Evolutionary conservation across 2,113 vertebrate genomes (phyloP), one percentile per base, ranked within the genome.

Genomic region (Syngnathus typhle): DNA sequence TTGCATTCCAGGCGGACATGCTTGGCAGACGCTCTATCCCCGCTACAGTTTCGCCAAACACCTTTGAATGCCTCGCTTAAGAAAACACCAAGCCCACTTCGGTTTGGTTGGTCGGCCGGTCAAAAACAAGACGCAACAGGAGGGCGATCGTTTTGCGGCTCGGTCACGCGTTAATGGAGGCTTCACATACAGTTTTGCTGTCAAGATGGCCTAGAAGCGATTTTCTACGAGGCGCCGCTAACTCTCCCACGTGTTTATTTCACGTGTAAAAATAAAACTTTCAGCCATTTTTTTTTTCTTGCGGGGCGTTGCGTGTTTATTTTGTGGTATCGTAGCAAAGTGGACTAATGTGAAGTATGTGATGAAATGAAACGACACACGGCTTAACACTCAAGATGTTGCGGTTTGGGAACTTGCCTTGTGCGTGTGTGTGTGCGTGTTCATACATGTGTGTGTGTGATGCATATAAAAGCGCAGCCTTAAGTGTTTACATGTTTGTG

Each of bases 351-450:
- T 77, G 75, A 78, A 84, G 78, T 84, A 73, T 74, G 84, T 87
- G 83, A 87, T 88, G 87, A 89, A 86, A 85, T 71, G 75, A 77
- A 41, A 75, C 19, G 83, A 87, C 82, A 77, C 74, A 81, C 75
- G 68, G 82, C 81, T 84, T 84, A 83, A 73, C 76, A 75, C 82
- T 87, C 67, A 54, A 80, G 64, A 77, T 76, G 76, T 54, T 85
- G 81, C 47, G 81, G 79, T 83, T 51, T 66, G 69, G 73, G 73
- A 73, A 69, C 43, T 77, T 71, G 59, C 68, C 77, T 72, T 60
- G 70, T 76, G 71, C 27, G 27, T 32, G 82, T 82, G 73, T 84
- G 77, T 71, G 70, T 67, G 68, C 60, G 51, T 60, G 36, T 60
- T 55, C 54, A 55, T 56, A 56, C 55, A 36, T 56, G 4, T 46